phyloP scores from a whole-genome alignment of 2,113 vertebrate species.

The Macroglossus sobrinus region DNA sequence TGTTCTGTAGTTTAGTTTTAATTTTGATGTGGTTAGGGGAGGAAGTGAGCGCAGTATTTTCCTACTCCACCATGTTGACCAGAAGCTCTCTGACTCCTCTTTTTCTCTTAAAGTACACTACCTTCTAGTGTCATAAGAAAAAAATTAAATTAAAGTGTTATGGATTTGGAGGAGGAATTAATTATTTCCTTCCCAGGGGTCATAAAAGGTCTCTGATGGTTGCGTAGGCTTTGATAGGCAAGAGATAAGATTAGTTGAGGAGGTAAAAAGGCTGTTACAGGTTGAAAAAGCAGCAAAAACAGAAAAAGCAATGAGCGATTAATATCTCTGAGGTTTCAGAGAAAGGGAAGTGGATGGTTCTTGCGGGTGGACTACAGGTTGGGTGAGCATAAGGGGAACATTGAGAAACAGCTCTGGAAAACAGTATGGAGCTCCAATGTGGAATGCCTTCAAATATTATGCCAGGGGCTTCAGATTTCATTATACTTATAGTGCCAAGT shows the following conservation, averaged over 20 bases:
- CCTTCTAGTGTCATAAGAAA: background rate
- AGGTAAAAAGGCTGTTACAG: background rate
- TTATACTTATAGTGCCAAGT: background rate
- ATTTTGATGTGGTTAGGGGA: no score
- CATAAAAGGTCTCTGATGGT: background rate
- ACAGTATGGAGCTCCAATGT: background rate
- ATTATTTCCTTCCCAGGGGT: background rate
- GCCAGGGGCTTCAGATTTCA: background rate
- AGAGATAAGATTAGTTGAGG: background rate
- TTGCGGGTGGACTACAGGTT: background rate
- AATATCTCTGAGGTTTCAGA: background rate
- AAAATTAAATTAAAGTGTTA: background rate
- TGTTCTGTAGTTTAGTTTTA: no score
- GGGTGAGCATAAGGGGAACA: no score
- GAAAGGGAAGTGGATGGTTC: background rate
- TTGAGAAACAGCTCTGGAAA: background rate
- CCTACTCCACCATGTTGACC: no score
- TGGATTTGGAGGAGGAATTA: background rate
- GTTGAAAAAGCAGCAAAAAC: background rate
- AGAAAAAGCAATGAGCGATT: background rate
- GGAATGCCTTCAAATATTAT: background rate
- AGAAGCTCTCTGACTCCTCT: background rate
- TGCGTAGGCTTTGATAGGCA: constrained; percentile 5
- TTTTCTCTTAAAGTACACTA: background rate
- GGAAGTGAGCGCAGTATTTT: no score